phyloP scores from a whole-genome alignment of 2,888 invertebrate species.

The Mesochorus sp. region DNA sequence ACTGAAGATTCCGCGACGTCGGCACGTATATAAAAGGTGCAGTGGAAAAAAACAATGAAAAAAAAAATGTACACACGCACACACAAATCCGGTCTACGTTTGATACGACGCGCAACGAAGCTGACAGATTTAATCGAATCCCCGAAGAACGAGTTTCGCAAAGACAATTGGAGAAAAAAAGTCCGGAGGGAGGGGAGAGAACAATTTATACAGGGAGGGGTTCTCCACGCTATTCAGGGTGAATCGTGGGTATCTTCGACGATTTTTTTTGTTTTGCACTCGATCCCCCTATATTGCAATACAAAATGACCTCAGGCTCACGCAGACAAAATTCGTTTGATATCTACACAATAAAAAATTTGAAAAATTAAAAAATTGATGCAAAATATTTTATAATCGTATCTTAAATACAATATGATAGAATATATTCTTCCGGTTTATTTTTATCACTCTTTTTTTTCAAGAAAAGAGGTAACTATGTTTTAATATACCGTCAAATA shows the following conservation, averaged over 20 bases:
- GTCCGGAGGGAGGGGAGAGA: not conserved
- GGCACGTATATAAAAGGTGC: conserved; percentile 12
- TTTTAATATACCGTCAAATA: no score
- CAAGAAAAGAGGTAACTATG: no score
- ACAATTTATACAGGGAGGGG: conserved; percentile 1
- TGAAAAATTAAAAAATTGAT: no score
- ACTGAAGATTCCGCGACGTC: conserved; percentile 28
- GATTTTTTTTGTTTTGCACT: no score
- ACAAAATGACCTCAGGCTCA: no score
- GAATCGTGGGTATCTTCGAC: not conserved
- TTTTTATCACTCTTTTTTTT: no score
- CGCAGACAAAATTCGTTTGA: no score
- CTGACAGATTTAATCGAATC: conserved; percentile 70
- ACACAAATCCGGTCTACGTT: conserved; percentile 12
- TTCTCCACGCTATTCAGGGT: not conserved
- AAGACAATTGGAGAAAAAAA: conserved; percentile 42
- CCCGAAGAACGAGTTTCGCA: conserved; percentile 35
- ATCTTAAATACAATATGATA: no score
- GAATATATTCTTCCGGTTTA: no score
- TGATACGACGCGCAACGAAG: conserved; percentile 27
- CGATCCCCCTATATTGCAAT: no score
- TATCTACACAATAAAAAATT: no score
- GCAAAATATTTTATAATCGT: no score
- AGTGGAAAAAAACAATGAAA: not conserved
- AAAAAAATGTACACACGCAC: not conserved